Conservation (phyloP, 2,888 invertebrate genomes). For the Agrotis segetum region DNA sequence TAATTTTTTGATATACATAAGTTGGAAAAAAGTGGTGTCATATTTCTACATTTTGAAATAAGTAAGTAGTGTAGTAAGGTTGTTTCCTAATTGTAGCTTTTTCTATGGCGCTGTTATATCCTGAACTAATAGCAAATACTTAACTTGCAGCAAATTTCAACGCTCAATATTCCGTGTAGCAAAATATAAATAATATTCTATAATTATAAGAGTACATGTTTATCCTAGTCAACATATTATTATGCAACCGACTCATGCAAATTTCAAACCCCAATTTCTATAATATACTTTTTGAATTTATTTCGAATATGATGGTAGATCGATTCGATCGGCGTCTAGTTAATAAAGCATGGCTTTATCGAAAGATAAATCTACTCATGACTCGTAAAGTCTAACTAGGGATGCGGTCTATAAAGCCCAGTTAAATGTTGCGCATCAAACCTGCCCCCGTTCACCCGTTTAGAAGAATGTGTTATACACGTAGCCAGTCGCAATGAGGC, state of each 20-base stretch:
- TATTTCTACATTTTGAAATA: slow-evolving; percentile 30
- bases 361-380: slow-evolving; percentile 59
- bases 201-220: slow-evolving; percentile 36
- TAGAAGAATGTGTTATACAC: slow-evolving; percentile 90
- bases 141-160: slow-evolving; percentile 54
- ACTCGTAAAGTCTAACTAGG: slow-evolving; percentile 76
- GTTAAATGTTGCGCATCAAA: slow-evolving; percentile 82
- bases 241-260: slow-evolving; percentile 77
- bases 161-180: slow-evolving; percentile 52
- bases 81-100: slow-evolving; percentile 43
- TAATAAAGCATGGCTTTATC: slow-evolving; percentile 60
- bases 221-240: slow-evolving; percentile 50
- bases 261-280: slow-evolving; percentile 73
- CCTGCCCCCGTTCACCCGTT: slow-evolving; percentile 86
- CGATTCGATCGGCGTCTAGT: slow-evolving; percentile 54
- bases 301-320: slow-evolving; percentile 64
- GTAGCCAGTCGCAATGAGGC: slow-evolving; percentile 92
- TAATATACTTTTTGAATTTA: slow-evolving; percentile 57
- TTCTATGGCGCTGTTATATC: slow-evolving; percentile 45
- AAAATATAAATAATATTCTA: slow-evolving; percentile 60
- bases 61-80: slow-evolving; percentile 24
- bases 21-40: slow-evolving; percentile 50
- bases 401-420: slow-evolving; percentile 76
- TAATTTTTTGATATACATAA: slow-evolving; percentile 33
- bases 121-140: slow-evolving; percentile 56